Base-by-base conservation (phyloP, 2,113 vertebrate genomes). In the Chitala chitala region DNA sequence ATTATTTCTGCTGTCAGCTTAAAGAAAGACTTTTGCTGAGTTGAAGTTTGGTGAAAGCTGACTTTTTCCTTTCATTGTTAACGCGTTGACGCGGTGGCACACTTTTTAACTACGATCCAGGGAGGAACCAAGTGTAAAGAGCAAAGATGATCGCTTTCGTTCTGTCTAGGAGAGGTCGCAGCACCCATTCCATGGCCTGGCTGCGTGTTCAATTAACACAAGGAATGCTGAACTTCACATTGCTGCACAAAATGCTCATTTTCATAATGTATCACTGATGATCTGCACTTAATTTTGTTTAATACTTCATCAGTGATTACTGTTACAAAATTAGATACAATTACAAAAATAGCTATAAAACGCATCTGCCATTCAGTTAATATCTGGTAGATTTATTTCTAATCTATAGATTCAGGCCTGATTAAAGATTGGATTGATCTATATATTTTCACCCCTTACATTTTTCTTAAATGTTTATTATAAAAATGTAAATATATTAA, bases 11-110 rank as follows among this genome's bases (percentile, higher is more conserved):
- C 33, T 61, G 58, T 55, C 51, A 40, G 51, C 17, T 13, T 26
- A 54, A 70, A n/a, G 38, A 55, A 71, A 42, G 9, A 53, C 69
- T 71, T 71, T 71, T 40, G 51, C 69, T 55, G 69, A 71, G 50
- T 53, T 13, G 69, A 38, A 54, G 31, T n/a, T 13, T 1, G 9
- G 51, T 15, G 51, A 71, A 40, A 54, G n/a, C n/a, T 38, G 51
- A 20, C 33, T 55, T 40, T 29, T 55, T 54, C 29, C 38, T 71
- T 38, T 36, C 33, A 24, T 40, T 54, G 50, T 71, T 13, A 36
- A 38, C 48, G 8, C 24, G 42, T 36, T 44, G 40, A 54, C 50
- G 38, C 10, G 20, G 7, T 38, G 12, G 5, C 50, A 55, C 48
- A 70, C 50, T 24, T 31, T 20, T 36, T 31, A 53, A 55, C 58